Conservation (phyloP, 2,113 vertebrate species). For the Fregetta grallaria region DNA sequence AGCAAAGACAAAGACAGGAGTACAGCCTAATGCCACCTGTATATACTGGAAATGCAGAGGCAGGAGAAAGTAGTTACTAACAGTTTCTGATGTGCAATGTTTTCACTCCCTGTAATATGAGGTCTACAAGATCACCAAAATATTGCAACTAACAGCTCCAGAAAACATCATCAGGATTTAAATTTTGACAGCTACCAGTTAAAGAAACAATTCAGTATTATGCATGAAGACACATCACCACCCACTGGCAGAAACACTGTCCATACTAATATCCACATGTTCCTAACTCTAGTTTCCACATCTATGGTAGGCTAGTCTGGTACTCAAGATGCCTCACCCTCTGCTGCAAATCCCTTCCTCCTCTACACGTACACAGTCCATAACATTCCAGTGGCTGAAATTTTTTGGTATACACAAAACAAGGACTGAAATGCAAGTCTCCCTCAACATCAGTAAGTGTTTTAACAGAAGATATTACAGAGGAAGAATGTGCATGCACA, state of each 20-base stretch:
- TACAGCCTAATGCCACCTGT: neutral
- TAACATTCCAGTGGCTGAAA: accelerated
- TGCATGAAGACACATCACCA: neutral
- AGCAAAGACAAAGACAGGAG: neutral
- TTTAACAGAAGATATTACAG: neutral
- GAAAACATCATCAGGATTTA: neutral
- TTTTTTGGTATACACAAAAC: neutral
- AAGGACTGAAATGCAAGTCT: neutral
- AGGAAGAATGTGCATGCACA: neutral
- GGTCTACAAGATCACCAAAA: neutral
- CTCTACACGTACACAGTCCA: accelerated
- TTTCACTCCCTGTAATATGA: neutral
- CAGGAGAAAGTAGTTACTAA: neutral
- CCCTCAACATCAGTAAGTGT: neutral
- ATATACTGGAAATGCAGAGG: neutral
- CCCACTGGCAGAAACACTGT: neutral
- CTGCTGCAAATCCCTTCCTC: neutral
- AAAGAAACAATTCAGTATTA: neutral
- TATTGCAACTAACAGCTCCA: neutral
- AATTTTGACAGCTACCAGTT: neutral
- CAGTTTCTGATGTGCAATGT: neutral
- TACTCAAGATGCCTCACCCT: too few relatives aligned
- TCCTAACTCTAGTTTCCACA: neutral
- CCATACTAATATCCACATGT: too few relatives aligned
- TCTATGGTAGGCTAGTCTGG: neutral